A percentile compares a stretch with the other conserved stretches of the same genome.
Conservation (phyloP, 2,888 invertebrate species). For the Hirtodrosophila histrioides region DNA sequence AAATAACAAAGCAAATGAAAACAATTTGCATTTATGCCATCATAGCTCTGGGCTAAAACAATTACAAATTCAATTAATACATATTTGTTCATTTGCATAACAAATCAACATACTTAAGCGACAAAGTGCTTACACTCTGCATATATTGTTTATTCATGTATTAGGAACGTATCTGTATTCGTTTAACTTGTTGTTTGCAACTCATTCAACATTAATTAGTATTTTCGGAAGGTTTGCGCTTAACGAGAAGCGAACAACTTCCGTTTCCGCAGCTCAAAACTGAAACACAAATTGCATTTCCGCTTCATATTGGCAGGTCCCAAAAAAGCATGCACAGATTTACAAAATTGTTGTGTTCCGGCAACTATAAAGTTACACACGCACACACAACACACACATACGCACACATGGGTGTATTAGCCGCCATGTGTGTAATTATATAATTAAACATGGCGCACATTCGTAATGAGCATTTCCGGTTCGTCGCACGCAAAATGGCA, state of each 20-base stretch:
- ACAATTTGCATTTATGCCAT: not conserved
- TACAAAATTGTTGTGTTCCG: conserved; percentile 21
- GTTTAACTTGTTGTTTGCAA: not conserved
- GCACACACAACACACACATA: conserved; percentile 26
- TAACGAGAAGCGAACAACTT: conserved; percentile 54
- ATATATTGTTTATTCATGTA: conserved; percentile 22
- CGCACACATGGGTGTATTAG: not conserved
- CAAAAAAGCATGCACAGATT: conserved; percentile 27
- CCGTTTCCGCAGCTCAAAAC: conserved; percentile 51
- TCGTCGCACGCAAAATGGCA: conserved; percentile 13
- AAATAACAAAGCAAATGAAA: no score
- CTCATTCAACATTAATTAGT: conserved; percentile 18
- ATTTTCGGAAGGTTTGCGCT: conserved; percentile 5
- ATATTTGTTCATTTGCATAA: conserved; percentile 43
- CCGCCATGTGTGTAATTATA: conserved; percentile 40
- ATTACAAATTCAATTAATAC: conserved; percentile 43
- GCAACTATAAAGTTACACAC: not conserved
- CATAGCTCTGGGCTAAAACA: not conserved
- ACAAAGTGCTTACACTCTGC: not conserved
- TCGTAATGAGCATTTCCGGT: conserved; percentile 54
- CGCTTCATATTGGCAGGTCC: conserved; percentile 42
- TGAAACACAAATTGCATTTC: conserved; percentile 65
- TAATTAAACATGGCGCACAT: conserved; percentile 56
- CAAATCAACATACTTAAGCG: conserved; percentile 21
- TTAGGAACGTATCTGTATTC: not conserved